Base-by-base conservation (phyloP, 2,113 vertebrate species). In the Chitala chitala region DNA sequence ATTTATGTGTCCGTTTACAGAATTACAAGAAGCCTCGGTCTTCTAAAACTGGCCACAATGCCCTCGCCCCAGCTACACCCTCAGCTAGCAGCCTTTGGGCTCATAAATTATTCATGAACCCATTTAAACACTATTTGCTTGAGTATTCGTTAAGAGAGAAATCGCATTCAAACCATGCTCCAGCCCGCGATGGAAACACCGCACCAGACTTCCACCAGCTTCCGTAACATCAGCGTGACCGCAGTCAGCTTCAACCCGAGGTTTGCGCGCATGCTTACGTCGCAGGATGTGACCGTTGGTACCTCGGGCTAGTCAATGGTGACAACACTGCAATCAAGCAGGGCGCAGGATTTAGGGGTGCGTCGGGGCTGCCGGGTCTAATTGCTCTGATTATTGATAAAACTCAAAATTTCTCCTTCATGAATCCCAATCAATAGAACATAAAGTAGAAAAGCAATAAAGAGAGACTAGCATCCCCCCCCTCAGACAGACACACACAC, bases 301-400 rank as follows among this genome's bases (percentile, higher is more conserved):
- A 55, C 53, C 44, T 12, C 40, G 13, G 50, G 22, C 51, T 44
- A n/a, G 26, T 31, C 29, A 36, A 31, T 53, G 42, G 58, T 24
- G 38, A 40, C 22, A 10, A 53, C 13, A 38, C 46, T n/a, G 0
- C 38, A 74, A 83, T 87, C 79, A 80, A 84, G 87, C 82, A 9
- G 26, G 42, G 55, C 74, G 69, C 66, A 4, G 40, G 50, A 38
- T 76, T 48, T 80, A 66, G 38, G 48, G 22, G 13, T 44, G 76
- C 66, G 79, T 58, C 5, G 59, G 68, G 80, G 40, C 40, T 48
- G 64, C 24, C 76, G 20, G 91, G 91, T 93, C 92, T 95, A 94
- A 96, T 96, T 90, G 90, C 90, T 74, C 84, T 89, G 91, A 94
- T 94, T 92, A 95, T 95, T 90, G 92, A 96, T 93, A 93, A 92